phyloP scores from a whole-genome alignment of 2,888 invertebrate genomes.

The Hipparchia semele region DNA sequence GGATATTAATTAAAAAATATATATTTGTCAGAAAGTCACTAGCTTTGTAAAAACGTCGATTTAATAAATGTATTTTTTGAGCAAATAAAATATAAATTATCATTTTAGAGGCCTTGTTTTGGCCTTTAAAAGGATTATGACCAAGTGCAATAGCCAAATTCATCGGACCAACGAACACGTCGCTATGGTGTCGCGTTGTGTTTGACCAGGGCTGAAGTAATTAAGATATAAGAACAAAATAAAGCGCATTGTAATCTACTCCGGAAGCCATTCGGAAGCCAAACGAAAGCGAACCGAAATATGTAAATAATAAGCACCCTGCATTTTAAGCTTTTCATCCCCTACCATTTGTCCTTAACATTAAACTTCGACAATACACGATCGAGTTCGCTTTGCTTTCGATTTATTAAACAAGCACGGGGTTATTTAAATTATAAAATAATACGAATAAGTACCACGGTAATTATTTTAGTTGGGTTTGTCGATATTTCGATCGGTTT shows the following conservation, averaged over 20 bases:
- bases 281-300: slow-evolving; percentile 63
- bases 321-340: slow-evolving; percentile 40
- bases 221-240: slow-evolving; percentile 69
- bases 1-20: no score
- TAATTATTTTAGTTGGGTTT: background rate
- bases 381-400: background rate
- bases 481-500: no score
- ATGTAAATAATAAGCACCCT: slow-evolving; percentile 65
- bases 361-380: background rate
- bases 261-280: slow-evolving; percentile 75
- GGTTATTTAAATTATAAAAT: background rate
- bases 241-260: slow-evolving; percentile 70
- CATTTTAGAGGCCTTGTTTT: no score
- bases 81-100: no score
- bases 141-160: no score
- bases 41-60: no score
- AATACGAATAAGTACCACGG: no score
- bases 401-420: background rate
- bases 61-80: no score
- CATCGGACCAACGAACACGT: no score
- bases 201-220: slow-evolving; percentile 41
- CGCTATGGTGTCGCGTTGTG: background rate
- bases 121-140: no score
- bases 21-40: no score
- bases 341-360: slow-evolving; percentile 26